Base-by-base conservation (phyloP, 2,113 vertebrate genomes). In the cattle (Bos taurus) region DNA sequence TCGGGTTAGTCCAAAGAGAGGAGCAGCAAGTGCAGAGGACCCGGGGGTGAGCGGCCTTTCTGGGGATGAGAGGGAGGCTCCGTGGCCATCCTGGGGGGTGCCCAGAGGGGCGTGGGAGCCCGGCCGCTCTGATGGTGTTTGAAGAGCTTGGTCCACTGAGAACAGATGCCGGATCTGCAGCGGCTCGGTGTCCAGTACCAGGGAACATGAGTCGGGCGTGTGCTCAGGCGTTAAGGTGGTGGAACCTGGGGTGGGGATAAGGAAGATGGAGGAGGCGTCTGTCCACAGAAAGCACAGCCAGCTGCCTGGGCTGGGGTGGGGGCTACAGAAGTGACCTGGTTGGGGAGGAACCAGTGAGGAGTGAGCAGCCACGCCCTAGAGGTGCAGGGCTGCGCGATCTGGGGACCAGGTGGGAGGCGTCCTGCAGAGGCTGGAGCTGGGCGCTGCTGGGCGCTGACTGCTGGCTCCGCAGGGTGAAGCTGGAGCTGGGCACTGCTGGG, bases 361-460 rank as follows among this genome's bases (percentile, higher is more conserved):
- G 80, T 12, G 46, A 50, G 78, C 28, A 12, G 10, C n/a, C 43
- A 33, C 8, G 5, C 43, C 77, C 1, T 1, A 3, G 19, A 82
- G 80, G 33, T 4, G 6, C 2, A 54, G 81, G 33, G 48, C 9
- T 5, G 10, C 19, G 11, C 0, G 1, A 12, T n/a, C 30, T 19
- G 19, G 80, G 48, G 12, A 5, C 52, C 19, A 7, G 82, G n/a
- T 3, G 21, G 12, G n/a, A 28, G 14, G 54, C 2, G 0, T 57
- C 54, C 21, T 10, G 50, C 7, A 40, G 52, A 12, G 50, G 50
- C 50, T 25, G 81, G 21, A 83, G 50, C 12, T 4, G 30, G 60
- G 3, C 7, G 0, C 62, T 64, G 15, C 62, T n/a, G 62, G 62
- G 15, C 3, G 0, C 30, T n/a, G 15, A 64, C 30, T 3, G 0